Evolutionary conservation across 1,140 invertebrate species (phyloP).

Genomic region (Ips nitidus): DNA sequence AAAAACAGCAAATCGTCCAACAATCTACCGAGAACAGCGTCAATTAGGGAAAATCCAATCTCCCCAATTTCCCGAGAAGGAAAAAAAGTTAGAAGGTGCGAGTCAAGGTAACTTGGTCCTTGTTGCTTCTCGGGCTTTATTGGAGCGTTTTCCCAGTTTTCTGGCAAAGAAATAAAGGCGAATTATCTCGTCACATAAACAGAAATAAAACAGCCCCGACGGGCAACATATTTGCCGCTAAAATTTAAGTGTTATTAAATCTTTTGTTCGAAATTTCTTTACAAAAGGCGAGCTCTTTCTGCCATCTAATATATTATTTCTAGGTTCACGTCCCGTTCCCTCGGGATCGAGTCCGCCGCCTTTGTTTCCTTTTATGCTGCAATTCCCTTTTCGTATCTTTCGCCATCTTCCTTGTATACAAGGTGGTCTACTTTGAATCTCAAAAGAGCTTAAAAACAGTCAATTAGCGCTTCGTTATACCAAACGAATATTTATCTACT

Average conservation of each 20-base stretch:
- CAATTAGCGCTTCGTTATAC: conserved; percentile 24
- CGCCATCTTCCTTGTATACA: conserved; percentile 32
- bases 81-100: conserved; percentile 5
- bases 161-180: not conserved
- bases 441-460: conserved; percentile 21
- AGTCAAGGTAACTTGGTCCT: not conserved
- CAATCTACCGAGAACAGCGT: conserved; percentile 22
- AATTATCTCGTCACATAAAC: not conserved
- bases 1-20: conserved; percentile 19
- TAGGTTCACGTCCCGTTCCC: conserved; percentile 40
- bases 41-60: conserved; percentile 30
- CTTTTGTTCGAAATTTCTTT: conserved; percentile 39
- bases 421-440: conserved; percentile 34
- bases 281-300: conserved; percentile 36
- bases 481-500: conserved; percentile 9
- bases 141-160: conserved; percentile 3
- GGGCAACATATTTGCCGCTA: conserved; percentile 34
- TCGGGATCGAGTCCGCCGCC: conserved; percentile 38
- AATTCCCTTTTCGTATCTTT: conserved; percentile 49
- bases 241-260: conserved; percentile 42
- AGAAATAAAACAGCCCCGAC: conserved; percentile 22
- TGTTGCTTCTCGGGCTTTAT: conserved; percentile 17
- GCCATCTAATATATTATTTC: conserved; percentile 47
- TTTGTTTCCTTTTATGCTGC: conserved; percentile 48
- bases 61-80: conserved; percentile 17